Conservation (phyloP, 1,140 invertebrate genomes). For the Drosophila chauvacae region DNA sequence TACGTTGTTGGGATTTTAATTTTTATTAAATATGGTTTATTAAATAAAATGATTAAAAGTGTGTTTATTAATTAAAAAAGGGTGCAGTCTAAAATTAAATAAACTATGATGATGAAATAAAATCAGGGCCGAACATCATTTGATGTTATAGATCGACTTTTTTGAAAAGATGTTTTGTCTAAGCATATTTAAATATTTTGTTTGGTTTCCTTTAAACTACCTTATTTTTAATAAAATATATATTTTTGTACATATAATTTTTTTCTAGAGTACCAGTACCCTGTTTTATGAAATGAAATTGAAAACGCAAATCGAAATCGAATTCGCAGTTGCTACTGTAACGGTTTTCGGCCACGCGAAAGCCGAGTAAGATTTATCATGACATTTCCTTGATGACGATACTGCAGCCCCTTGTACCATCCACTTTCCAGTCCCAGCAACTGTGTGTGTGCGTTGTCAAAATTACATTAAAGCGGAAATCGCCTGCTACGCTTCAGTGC, state of each 20-base stretch:
- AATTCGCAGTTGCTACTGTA: slow-evolving; percentile 70
- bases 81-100: too few species aligned
- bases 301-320: slow-evolving; percentile 55
- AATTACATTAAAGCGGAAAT: slow-evolving; percentile 82
- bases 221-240: neutral
- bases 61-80: neutral
- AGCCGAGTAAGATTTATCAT: slow-evolving; percentile 68
- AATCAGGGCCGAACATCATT: too few species aligned
- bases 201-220: neutral
- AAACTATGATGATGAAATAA: too few species aligned
- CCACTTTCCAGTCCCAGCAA: neutral
- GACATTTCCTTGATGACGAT: slow-evolving; percentile 66
- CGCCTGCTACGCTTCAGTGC: slow-evolving; percentile 66
- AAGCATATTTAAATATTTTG: neutral
- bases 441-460: slow-evolving; percentile 67
- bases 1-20: neutral
- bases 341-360: slow-evolving; percentile 49
- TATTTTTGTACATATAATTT: neutral
- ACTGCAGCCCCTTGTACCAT: neutral
- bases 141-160: neutral
- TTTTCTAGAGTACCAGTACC: neutral
- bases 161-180: neutral
- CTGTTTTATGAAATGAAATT: slow-evolving; percentile 27
- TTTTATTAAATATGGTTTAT: neutral
- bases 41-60: neutral